Percentiles rank a stretch among this genome's conserved stretches.
Evolutionary conservation across 2,888 invertebrate genomes (phyloP).

Genomic region (Tipula lateralis): DNA sequence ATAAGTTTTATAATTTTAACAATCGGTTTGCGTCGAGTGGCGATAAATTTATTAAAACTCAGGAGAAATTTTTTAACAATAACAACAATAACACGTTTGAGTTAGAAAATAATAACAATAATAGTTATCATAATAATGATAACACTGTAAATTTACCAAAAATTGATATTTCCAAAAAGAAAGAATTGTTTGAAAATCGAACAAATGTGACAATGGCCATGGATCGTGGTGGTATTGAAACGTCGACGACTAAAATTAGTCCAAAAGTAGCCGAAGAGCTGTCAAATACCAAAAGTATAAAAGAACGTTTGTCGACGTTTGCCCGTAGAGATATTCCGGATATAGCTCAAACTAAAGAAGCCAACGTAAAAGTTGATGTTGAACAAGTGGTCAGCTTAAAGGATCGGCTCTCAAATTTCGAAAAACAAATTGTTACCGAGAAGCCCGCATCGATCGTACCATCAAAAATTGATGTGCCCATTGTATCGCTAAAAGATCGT

Average conservation of each 20-base stretch:
- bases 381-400: constrained; percentile 50
- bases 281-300: constrained; percentile 62
- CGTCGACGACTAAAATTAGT: constrained; percentile 38
- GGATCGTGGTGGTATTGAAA: constrained; percentile 36
- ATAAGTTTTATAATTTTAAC: background rate
- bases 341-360: constrained; percentile 44
- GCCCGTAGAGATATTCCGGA: constrained; percentile 38
- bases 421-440: constrained; percentile 50
- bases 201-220: background rate
- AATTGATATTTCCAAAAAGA: constrained; percentile 74
- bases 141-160: constrained; percentile 58
- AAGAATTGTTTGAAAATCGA: constrained; percentile 71
- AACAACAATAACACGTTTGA: constrained; percentile 35
- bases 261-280: constrained; percentile 53
- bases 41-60: constrained; percentile 2
- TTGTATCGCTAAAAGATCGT: constrained; percentile 48
- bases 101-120: background rate
- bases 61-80: constrained; percentile 28
- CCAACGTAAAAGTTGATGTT: constrained; percentile 53
- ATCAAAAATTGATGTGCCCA: constrained; percentile 40
- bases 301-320: constrained; percentile 60
- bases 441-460: constrained; percentile 33
- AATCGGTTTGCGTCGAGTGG: constrained; percentile 40
- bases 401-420: constrained; percentile 59
- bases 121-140: constrained; percentile 40